Percentiles rank a stretch among this genome's conserved stretches.
These are phyloP conservation scores for Adelosebastes latens DNA, from an alignment of 2,797 vertebrate genomes.

Conservation along the genomic window DNA sequence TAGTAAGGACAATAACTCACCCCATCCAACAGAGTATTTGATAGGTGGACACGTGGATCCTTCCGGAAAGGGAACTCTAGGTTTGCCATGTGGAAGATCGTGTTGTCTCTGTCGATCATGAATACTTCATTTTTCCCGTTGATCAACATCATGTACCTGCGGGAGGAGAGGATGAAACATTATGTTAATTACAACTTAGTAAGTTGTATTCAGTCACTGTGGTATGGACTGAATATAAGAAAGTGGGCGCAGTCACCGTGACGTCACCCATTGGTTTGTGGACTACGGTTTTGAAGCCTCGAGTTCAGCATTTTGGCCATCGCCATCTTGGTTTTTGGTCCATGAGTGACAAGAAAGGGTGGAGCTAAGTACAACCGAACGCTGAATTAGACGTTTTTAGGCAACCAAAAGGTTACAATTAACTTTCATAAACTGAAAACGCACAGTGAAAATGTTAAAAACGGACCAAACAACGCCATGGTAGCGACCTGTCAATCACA, in stretches of 20 bases:
- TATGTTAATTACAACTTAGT: background rate
- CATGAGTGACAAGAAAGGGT: too few species aligned
- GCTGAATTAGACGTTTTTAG: too few species aligned
- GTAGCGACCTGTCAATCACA: too few species aligned
- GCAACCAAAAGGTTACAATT: too few species aligned
- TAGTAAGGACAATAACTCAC: constrained; percentile 81
- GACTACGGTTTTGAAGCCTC: too few species aligned
- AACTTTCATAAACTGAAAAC: too few species aligned
- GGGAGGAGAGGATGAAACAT: constrained; percentile 33
- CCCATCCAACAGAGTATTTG: constrained; percentile 95
- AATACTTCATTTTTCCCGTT: constrained; percentile 95
- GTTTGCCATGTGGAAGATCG: constrained; percentile 92
- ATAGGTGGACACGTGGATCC: constrained; percentile 89
- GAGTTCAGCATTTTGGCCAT: too few species aligned
- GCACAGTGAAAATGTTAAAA: fast-evolving
- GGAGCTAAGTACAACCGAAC: too few species aligned
- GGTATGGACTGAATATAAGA: too few species aligned
- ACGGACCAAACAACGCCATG: fast-evolving
- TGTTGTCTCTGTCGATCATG: constrained; percentile 98
- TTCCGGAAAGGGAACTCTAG: constrained; percentile 98
- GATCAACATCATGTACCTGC: constrained; percentile 98
- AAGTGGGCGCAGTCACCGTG: fast-evolving
- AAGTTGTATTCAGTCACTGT: background rate
- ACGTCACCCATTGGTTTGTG: too few species aligned
- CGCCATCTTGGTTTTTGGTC: too few species aligned